phyloP scores from a whole-genome alignment of 2,888 invertebrate genomes.

The Arge pagana region DNA sequence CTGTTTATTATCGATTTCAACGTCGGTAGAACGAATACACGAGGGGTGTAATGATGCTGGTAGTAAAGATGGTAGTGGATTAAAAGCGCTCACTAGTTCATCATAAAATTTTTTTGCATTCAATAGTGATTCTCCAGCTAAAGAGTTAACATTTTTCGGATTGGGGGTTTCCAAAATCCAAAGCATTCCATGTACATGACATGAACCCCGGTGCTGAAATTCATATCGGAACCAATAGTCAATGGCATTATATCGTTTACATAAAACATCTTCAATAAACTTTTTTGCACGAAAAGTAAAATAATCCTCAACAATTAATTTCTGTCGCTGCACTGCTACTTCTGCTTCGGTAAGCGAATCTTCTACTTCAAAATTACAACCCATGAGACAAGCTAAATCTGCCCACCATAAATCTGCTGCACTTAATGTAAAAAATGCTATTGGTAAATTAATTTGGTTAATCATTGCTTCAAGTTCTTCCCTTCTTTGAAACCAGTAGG shows the following conservation, averaged over 20 bases:
- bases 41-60: slow-evolving; percentile 7
- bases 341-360: slow-evolving; percentile 6
- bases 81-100: slow-evolving; percentile 7
- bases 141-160: slow-evolving; percentile 8
- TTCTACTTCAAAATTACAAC: slow-evolving; percentile 8
- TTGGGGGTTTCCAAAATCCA: slow-evolving; percentile 1
- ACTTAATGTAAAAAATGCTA: too few species aligned
- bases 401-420: background rate
- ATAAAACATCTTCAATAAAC: slow-evolving; percentile 16
- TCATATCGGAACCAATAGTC: slow-evolving; percentile 18
- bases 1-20: slow-evolving; percentile 6
- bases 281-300: background rate
- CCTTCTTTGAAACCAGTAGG: too few species aligned
- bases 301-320: slow-evolving; percentile 8
- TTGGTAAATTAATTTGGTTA: too few species aligned
- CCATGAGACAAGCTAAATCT: slow-evolving; percentile 5
- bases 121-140: slow-evolving; percentile 4
- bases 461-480: too few species aligned
- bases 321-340: slow-evolving; percentile 7
- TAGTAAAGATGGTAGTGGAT: slow-evolving; percentile 9
- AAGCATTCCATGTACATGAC: slow-evolving; percentile 16
- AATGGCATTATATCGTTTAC: slow-evolving; percentile 15
- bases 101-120: slow-evolving; percentile 12
- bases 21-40: slow-evolving; percentile 9
- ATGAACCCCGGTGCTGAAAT: slow-evolving; percentile 6